Percentiles rank a stretch among this genome's conserved stretches.
Evolutionary conservation across 2,113 vertebrate genomes (phyloP).

Genomic region (Sitta europaea): DNA sequence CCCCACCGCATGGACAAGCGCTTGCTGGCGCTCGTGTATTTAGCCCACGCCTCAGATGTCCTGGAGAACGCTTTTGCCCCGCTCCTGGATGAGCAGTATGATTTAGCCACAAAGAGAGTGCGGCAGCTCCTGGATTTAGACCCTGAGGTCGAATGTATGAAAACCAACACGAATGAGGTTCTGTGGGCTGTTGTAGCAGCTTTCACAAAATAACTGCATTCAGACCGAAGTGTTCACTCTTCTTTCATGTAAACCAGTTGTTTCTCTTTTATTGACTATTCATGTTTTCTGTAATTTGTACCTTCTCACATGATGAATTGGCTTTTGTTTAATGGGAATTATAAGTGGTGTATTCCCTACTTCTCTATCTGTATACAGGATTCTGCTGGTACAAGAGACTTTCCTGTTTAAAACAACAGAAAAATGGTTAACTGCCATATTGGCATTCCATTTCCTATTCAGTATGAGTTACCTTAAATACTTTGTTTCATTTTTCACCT

Average conservation of each 20-base stretch:
- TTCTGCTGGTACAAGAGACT: slow-evolving; percentile 74
- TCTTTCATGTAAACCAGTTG: slow-evolving; percentile 58
- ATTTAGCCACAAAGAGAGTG: slow-evolving; percentile 94
- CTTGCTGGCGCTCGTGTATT: slow-evolving; percentile 88
- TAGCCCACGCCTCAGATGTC: slow-evolving; percentile 92
- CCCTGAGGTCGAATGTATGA: slow-evolving; percentile 90
- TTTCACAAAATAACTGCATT: slow-evolving; percentile 87
- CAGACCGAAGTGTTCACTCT: slow-evolving; percentile 34
- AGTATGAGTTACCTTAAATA: slow-evolving; percentile 31
- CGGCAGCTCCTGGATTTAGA: slow-evolving; percentile 92
- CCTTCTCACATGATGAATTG: slow-evolving; percentile 61
- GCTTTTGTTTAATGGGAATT: slow-evolving; percentile 66
- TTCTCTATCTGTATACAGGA: slow-evolving; percentile 56
- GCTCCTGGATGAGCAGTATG: slow-evolving; percentile 92
- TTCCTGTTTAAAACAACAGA: slow-evolving; percentile 61
- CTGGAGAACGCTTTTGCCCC: slow-evolving; percentile 95
- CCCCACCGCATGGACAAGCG: slow-evolving; percentile 95
- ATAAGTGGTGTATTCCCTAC: slow-evolving; percentile 56
- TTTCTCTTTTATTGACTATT: slow-evolving; percentile 67
- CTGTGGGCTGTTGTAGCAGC: slow-evolving; percentile 94
- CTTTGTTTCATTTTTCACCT: slow-evolving; percentile 22
- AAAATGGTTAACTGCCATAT: slow-evolving; percentile 69
- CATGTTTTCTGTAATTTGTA: slow-evolving; percentile 73
- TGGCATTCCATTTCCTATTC: slow-evolving; percentile 70
- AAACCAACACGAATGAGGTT: slow-evolving; percentile 86